These are phyloP conservation scores for Sipha maydis DNA, from an alignment of 2,888 invertebrate species.

Conservation along the genomic window DNA sequence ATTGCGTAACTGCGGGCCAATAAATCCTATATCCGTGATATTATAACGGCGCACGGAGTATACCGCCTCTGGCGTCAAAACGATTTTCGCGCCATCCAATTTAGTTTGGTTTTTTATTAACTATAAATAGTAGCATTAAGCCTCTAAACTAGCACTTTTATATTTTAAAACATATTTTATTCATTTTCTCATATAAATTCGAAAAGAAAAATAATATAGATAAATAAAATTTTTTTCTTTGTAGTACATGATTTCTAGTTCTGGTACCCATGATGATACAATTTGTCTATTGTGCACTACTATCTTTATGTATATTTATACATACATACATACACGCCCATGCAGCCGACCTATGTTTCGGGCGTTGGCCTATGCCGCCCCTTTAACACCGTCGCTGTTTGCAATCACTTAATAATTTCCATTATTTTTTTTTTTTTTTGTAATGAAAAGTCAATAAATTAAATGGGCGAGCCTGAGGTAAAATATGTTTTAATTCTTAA, in stretches of 20 bases:
- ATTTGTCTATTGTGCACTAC: conserved; percentile 49
- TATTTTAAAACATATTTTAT: conserved; percentile 9
- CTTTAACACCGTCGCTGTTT: conserved; percentile 44
- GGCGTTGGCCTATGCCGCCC: conserved; percentile 58
- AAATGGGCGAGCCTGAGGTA: background rate
- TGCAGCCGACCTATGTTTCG: conserved; percentile 42
- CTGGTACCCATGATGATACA: conserved; percentile 24
- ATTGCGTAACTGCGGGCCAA: conserved; percentile 56
- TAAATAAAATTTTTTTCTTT: background rate
- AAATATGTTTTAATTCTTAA: conserved; percentile 3
- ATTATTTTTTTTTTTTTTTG: conserved; percentile 28
- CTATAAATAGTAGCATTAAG: background rate
- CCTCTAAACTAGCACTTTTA: background rate
- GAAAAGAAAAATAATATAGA: background rate
- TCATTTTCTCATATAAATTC: background rate
- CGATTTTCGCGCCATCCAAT: conserved; percentile 40
- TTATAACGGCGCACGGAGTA: conserved; percentile 19
- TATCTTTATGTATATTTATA: background rate
- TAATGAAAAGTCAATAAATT: conserved; percentile 48
- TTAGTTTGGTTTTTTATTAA: conserved; percentile 14
- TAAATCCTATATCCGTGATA: conserved; percentile 51
- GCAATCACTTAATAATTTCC: conserved; percentile 59
- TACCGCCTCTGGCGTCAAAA: conserved; percentile 32
- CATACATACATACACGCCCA: conserved; percentile 44
- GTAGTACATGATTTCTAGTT: conserved; percentile 32